Conservation (phyloP, 2,113 vertebrate species). For the Misgurnus anguillicaudatus region DNA sequence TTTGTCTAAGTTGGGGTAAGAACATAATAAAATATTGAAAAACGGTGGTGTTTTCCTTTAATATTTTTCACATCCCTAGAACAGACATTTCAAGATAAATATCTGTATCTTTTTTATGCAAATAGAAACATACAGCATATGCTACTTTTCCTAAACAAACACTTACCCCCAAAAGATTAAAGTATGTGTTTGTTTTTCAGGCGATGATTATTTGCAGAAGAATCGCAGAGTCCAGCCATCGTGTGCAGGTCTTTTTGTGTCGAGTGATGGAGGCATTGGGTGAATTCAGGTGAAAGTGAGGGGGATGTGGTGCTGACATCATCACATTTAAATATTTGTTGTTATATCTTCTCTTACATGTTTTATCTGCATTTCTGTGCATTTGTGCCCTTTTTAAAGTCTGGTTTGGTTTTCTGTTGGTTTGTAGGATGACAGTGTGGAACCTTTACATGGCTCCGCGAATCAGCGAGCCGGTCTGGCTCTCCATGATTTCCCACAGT, state of each 20-base stretch:
- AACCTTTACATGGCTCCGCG: conserved; percentile 86
- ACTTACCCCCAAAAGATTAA: background rate
- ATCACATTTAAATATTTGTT: background rate
- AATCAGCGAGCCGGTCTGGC: conserved; percentile 85
- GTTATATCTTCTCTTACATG: background rate
- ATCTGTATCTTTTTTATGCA: too few relatives aligned
- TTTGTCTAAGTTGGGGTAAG: too few relatives aligned
- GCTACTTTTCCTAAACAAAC: background rate
- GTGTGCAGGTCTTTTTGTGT: conserved; percentile 85
- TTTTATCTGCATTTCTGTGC: background rate
- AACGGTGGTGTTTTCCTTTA: too few relatives aligned
- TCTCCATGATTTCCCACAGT: conserved; percentile 83
- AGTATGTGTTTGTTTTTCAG: conserved; percentile 69
- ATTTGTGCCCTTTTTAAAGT: background rate
- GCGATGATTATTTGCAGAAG: conserved; percentile 87
- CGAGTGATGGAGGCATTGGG: conserved; percentile 85
- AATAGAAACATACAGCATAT: too few relatives aligned
- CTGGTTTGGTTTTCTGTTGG: background rate
- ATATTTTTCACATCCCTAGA: too few relatives aligned
- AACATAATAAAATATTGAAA: too few relatives aligned
- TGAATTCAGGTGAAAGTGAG: conserved; percentile 81
- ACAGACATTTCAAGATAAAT: too few relatives aligned
- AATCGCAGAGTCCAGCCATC: conserved; percentile 84
- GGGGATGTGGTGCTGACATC: background rate
- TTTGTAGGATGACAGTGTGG: conserved; percentile 80